Percentiles rank a stretch among this genome's conserved stretches.
Conservation (phyloP, 2,113 vertebrate genomes). For the Percopsis transmontana region DNA sequence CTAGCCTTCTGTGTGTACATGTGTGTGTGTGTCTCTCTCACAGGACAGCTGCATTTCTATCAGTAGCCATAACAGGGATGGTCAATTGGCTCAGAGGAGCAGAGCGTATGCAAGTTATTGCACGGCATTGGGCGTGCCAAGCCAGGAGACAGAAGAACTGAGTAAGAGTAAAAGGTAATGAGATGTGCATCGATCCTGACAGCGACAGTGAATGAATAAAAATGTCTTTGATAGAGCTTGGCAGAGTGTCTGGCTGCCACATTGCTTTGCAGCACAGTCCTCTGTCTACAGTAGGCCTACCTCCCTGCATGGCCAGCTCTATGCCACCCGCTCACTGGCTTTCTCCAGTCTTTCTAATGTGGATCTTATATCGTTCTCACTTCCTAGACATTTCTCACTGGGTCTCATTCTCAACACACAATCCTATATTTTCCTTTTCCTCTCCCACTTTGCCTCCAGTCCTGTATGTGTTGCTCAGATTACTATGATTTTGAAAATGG, state of each 20-base stretch:
- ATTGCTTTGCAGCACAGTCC: conserved; percentile 51
- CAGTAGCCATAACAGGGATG: neutral
- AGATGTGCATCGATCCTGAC: conserved; percentile 14
- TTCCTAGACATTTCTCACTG: no score
- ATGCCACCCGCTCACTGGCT: no score
- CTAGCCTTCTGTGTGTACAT: no score
- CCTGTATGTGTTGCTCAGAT: no score
- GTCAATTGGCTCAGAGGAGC: conserved; percentile 9
- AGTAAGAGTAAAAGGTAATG: conserved; percentile 3
- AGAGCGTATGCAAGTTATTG: conserved; percentile 29
- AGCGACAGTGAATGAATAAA: conserved; percentile 19
- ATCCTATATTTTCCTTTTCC: no score
- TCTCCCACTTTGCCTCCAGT: no score
- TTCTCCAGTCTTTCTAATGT: no score
- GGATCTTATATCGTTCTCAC: no score
- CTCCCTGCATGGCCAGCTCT: conserved; percentile 45
- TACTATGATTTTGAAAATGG: no score
- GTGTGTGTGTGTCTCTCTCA: neutral
- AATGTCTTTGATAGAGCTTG: conserved; percentile 16
- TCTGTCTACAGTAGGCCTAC: conserved; percentile 39
- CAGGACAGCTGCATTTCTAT: neutral
- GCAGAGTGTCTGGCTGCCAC: conserved; percentile 11
- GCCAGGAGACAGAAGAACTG: neutral
- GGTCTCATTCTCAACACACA: no score
- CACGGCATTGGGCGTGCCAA: neutral